phyloP scores from a whole-genome alignment of 2,888 invertebrate genomes.

The Schrankia costaestrigalis region DNA sequence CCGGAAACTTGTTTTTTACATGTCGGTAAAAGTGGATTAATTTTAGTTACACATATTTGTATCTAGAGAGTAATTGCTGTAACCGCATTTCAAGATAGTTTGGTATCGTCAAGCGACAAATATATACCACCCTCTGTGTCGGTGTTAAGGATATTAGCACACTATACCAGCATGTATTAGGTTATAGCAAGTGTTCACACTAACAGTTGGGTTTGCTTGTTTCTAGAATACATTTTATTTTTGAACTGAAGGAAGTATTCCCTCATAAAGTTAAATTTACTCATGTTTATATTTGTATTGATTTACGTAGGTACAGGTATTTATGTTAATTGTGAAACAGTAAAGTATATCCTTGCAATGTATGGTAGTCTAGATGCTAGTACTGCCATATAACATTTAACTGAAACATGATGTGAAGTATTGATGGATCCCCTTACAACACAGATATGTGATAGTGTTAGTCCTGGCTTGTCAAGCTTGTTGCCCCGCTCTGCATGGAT shows the following conservation, averaged over 20 bases:
- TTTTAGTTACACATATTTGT: no score
- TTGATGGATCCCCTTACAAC: neutral
- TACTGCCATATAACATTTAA: no score
- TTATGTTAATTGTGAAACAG: conserved; percentile 27
- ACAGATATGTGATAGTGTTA: conserved; percentile 19
- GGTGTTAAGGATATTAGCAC: conserved; percentile 23
- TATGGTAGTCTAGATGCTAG: conserved; percentile 23
- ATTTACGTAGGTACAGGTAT: conserved; percentile 41
- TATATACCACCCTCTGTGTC: conserved; percentile 37
- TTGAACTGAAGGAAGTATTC: conserved; percentile 33
- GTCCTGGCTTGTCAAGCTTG: conserved; percentile 36
- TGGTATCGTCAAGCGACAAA: no score
- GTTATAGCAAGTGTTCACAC: conserved; percentile 32
- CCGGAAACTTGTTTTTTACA: conserved; percentile 20
- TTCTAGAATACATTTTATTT: conserved; percentile 29
- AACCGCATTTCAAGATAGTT: no score
- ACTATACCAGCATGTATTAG: conserved; percentile 36
- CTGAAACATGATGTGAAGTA: no score
- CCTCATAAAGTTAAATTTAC: conserved; percentile 26
- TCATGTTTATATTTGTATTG: conserved; percentile 28
- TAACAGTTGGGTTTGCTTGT: conserved; percentile 41
- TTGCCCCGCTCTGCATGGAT: conserved; percentile 45
- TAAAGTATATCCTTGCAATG: conserved; percentile 22
- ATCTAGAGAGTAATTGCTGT: conserved; percentile 14
- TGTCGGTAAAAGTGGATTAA: conserved; percentile 11